Conservation (phyloP, 2,888 invertebrate genomes). For the Napeogenes inachia region DNA sequence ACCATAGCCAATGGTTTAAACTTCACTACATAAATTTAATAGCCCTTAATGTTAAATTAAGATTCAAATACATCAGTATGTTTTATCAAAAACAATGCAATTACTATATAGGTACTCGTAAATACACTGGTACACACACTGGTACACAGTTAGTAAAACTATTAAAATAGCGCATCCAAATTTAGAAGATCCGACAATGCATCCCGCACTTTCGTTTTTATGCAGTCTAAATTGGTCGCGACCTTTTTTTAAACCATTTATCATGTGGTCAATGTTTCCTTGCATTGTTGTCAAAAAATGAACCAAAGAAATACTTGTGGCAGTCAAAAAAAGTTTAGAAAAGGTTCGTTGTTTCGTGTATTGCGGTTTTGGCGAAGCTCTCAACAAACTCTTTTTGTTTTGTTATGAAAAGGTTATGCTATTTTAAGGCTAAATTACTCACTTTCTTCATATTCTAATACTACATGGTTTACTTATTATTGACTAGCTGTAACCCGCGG, state of each 20-base stretch:
- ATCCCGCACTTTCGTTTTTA: constrained; percentile 64
- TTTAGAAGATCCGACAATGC: constrained; percentile 19
- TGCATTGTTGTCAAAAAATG: constrained; percentile 52
- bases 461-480: no score
- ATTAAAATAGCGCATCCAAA: constrained; percentile 38
- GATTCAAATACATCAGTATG: neutral
- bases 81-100: no score
- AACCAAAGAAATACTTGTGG: constrained; percentile 41
- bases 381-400: neutral
- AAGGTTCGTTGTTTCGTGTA: neutral
- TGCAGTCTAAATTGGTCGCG: constrained; percentile 58
- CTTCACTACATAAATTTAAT: neutral
- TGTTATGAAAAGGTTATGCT: neutral
- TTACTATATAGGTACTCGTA: no score
- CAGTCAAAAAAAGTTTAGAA: constrained; percentile 1
- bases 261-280: constrained; percentile 63
- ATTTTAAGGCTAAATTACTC: no score
- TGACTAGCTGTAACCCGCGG: no score
- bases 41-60: neutral
- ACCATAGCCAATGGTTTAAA: no score
- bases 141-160: neutral
- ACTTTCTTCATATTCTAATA: no score
- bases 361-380: neutral
- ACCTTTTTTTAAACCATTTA: constrained; percentile 58
- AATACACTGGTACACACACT: no score